Base-by-base conservation (phyloP, 2,888 invertebrate species). In the Hydrotaea cyrtoneurina region DNA sequence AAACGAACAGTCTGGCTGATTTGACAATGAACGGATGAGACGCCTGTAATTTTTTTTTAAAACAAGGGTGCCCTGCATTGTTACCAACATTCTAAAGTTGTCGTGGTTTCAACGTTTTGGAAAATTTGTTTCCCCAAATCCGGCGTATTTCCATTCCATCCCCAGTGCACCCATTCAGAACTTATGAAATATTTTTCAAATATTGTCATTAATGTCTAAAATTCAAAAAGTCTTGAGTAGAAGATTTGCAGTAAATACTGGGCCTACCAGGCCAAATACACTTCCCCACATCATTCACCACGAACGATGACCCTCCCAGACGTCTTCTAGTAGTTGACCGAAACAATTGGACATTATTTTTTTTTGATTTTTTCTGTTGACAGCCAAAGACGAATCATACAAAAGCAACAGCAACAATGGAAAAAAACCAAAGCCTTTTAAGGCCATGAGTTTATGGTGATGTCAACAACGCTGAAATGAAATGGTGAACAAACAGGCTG, bases 391-490 rank as follows among this genome's bases (percentile, higher is more conserved):
- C 26, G 59, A 59, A 26, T 31, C 26, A 31, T n/a, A 36, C 8
- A 21, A 31, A 31, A 31, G 2, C n/a, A n/a, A n/a, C n/a, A n/a
- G n/a, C n/a, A n/a, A n/a, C n/a, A n/a, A n/a, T n/a, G n/a, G n/a
- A 31, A 2, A 31, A 7, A 31, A 31, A 31, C 23, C 17, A 74
- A 66, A 62, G 46, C 26, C 43, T 43, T 13, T 64, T 3, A 77
- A 82, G 57, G 39, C 19, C 43, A 57, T 39, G 46, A 31, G 55
- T 73, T 74, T 69, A 73, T 74, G 59, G 59, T 82, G 78, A 82
- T 74, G 74, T 62, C 74, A 75, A 71, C 79, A 76, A 53, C 50
- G 15, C 50, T 15, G n/a, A 76, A 76, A 50, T 15, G n/a, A 76
- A 76, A 50, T 59, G 53, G 59, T 50, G 1, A 43, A 69, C 15